phyloP scores from a whole-genome alignment of 1,140 invertebrate genomes.

The Diorhabda carinulata region DNA sequence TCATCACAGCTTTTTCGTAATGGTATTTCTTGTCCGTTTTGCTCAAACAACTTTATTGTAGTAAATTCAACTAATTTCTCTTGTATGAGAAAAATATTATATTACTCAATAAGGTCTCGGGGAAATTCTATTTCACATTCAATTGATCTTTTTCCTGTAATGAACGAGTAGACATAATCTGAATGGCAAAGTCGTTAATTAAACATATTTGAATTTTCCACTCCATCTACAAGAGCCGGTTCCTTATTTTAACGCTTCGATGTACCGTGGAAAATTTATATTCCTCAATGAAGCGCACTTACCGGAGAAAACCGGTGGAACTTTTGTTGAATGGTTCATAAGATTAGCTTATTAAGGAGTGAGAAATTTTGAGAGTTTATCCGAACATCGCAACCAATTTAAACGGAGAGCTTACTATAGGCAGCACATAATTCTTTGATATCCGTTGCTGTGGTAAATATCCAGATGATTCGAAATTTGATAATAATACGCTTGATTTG shows the following conservation, averaged over 20 bases:
- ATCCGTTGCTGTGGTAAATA: too few species aligned
- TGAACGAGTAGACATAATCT: constrained; percentile 10
- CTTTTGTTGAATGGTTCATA: constrained; percentile 13
- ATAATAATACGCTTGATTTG: too few species aligned
- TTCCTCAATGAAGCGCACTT: constrained; percentile 1
- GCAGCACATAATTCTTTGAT: too few species aligned
- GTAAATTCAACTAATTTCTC: too few species aligned
- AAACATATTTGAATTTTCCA: constrained; percentile 21
- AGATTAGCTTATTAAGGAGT: constrained; percentile 1
- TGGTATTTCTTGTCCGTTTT: too few species aligned
- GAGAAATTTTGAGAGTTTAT: background rate
- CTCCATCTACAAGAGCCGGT: constrained; percentile 13
- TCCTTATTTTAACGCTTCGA: constrained; percentile 18
- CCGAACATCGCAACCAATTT: too few species aligned
- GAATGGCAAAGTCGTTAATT: constrained; percentile 19
- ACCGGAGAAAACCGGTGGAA: background rate
- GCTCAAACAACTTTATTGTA: too few species aligned
- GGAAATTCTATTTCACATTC: constrained; percentile 12
- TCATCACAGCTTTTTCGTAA: too few species aligned
- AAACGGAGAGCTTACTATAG: too few species aligned
- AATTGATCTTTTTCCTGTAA: constrained; percentile 12
- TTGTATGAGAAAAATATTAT: too few species aligned
- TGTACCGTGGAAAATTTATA: constrained; percentile 18
- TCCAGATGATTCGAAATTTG: too few species aligned
- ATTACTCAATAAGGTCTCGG: too few species aligned